Percentiles rank a stretch among this genome's conserved stretches.
phyloP scores from a whole-genome alignment of 2,797 vertebrate genomes.

The Esox lucius region DNA sequence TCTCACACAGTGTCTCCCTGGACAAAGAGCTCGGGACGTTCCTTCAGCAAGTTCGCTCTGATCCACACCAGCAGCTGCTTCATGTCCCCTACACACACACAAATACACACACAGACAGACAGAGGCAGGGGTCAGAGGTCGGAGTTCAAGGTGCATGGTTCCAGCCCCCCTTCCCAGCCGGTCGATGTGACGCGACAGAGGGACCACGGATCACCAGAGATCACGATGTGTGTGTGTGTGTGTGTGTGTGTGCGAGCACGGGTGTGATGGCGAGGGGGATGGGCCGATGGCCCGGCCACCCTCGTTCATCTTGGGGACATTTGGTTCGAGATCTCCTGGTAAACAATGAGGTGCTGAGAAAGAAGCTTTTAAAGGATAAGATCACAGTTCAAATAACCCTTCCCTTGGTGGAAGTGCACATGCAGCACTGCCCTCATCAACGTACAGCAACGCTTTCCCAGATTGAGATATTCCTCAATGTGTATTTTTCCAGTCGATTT shows the following conservation, averaged over 20 bases:
- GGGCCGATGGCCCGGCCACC: conserved; percentile 37
- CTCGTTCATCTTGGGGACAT: conserved; percentile 43
- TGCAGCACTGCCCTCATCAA: background rate
- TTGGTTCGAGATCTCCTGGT: background rate
- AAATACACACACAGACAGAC: conserved; percentile 73
- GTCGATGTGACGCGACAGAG: conserved; percentile 81
- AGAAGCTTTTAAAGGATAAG: background rate
- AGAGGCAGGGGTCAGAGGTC: conserved; percentile 68
- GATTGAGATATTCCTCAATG: background rate
- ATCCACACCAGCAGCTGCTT: conserved; percentile 95
- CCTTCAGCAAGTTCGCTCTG: conserved; percentile 90
- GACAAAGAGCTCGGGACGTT: conserved; percentile 92
- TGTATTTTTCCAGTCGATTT: background rate
- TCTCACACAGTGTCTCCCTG: conserved; percentile 97
- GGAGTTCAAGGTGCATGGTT: conserved; percentile 75
- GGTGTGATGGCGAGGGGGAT: conserved; percentile 40
- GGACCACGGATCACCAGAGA: conserved; percentile 47
- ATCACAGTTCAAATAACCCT: background rate
- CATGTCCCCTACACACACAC: conserved; percentile 95
- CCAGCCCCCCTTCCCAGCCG: conserved; percentile 55
- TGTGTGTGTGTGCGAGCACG: conserved; percentile 36
- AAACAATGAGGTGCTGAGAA: background rate
- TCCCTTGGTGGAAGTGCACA: background rate
- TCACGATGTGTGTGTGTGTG: conserved; percentile 38
- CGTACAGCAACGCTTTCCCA: background rate